phyloP scores from a whole-genome alignment of 2,113 vertebrate genomes.

The Cottus gobio region DNA sequence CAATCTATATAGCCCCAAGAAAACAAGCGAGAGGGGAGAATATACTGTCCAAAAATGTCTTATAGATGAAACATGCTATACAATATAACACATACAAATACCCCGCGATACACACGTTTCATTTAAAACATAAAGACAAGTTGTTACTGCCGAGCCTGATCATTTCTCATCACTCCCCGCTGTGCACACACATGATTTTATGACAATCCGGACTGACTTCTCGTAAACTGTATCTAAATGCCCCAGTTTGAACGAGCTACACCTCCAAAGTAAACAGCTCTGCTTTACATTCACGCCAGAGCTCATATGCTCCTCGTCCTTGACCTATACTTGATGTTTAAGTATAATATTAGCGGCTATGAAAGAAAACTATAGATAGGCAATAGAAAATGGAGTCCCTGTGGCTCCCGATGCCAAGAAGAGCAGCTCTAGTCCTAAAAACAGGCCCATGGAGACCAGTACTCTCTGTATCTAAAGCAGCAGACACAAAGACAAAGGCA shows the following conservation, averaged over 20 bases:
- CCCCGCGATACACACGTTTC: neutral
- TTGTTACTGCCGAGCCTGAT: slow-evolving; percentile 7
- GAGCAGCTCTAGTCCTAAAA: neutral
- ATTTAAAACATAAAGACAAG: slow-evolving; percentile 6
- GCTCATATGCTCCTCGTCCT: neutral
- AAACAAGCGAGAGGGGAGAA: neutral
- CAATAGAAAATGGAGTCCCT: neutral
- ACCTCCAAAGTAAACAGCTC: slow-evolving; percentile 8
- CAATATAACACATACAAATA: neutral
- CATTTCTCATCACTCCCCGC: slow-evolving; percentile 1
- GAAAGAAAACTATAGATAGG: neutral
- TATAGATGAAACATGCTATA: neutral
- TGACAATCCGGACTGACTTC: slow-evolving; percentile 22
- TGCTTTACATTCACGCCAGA: slow-evolving; percentile 9
- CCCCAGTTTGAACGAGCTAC: neutral
- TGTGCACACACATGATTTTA: neutral
- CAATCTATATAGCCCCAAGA: slow-evolving; percentile 7
- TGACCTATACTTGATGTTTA: neutral
- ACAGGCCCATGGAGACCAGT: neutral
- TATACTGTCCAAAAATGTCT: neutral
- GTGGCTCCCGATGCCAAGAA: neutral
- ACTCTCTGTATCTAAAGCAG: slow-evolving; percentile 9
- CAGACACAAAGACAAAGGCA: slow-evolving; percentile 34
- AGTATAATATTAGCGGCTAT: neutral
- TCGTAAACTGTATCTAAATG: slow-evolving; percentile 6